These are phyloP conservation scores for Apeltes quadracus DNA, from an alignment of 2,113 vertebrate species.

Conservation along the genomic window DNA sequence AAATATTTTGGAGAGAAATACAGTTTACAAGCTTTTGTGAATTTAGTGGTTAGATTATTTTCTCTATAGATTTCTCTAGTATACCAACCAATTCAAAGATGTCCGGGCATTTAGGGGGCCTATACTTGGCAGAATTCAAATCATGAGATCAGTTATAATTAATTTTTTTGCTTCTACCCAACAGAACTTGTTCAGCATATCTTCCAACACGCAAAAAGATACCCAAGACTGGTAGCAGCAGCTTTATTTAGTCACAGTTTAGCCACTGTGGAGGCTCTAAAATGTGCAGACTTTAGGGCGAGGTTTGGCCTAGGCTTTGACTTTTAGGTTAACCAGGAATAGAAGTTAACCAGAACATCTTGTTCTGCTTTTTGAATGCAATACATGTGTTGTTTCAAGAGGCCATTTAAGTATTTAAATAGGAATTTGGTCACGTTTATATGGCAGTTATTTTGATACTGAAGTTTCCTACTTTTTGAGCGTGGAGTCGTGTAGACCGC, in stretches of 20 bases:
- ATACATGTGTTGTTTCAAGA: not conserved
- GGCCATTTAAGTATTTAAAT: not conserved
- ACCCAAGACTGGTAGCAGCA: not conserved
- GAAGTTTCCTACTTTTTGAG: no score
- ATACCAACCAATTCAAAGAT: not conserved
- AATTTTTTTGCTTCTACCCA: not conserved
- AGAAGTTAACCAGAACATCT: not conserved
- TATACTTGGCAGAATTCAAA: not conserved
- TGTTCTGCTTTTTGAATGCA: slow-evolving; percentile 1
- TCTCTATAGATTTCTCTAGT: not conserved
- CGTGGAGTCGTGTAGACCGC: no score
- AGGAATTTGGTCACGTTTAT: not conserved
- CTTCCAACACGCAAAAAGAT: not conserved
- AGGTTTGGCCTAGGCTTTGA: slow-evolving; percentile 8
- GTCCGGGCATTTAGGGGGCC: not conserved
- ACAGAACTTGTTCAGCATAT: not conserved
- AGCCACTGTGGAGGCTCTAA: not conserved
- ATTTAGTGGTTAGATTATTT: not conserved
- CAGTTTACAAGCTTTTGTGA: not conserved
- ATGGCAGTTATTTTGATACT: not conserved
- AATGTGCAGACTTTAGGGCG: not conserved
- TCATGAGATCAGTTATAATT: slow-evolving; percentile 11
- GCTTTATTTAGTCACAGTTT: slow-evolving; percentile 3
- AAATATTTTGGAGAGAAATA: not conserved
- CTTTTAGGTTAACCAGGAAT: slow-evolving; percentile 2